Percentiles rank a stretch among this genome's conserved stretches.
phyloP scores from a whole-genome alignment of 2,113 vertebrate genomes.

The Carassius carassius region DNA sequence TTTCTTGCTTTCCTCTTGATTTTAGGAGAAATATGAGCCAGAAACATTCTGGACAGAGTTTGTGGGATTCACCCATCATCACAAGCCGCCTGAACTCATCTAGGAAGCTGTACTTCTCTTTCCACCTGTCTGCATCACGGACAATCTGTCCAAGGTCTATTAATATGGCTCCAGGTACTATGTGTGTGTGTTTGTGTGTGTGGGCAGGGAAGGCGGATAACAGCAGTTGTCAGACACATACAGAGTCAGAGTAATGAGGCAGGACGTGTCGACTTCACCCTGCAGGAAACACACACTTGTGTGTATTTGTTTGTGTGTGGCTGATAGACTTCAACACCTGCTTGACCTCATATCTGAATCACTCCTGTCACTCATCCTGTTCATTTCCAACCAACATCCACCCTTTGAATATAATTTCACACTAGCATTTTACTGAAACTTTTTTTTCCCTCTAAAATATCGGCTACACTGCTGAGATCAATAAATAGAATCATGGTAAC shows the following conservation, averaged over 20 bases:
- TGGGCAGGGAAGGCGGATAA: background rate
- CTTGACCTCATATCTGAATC: conserved; percentile 24
- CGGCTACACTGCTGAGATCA: background rate
- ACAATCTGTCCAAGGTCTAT: background rate
- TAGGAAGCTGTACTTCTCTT: conserved; percentile 11
- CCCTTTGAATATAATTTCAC: background rate
- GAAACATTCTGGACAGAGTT: no score
- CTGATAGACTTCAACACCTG: conserved; percentile 17
- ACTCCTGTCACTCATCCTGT: background rate
- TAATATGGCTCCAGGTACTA: conserved; percentile 4
- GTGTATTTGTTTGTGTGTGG: background rate
- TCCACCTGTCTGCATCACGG: background rate
- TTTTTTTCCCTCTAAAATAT: background rate
- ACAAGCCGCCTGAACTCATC: no score
- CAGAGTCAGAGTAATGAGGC: conserved; percentile 34
- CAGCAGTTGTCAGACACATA: conserved; percentile 30
- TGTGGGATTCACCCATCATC: no score
- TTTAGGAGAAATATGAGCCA: no score
- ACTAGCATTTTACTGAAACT: background rate
- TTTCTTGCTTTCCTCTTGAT: no score
- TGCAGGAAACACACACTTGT: background rate
- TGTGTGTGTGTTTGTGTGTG: background rate
- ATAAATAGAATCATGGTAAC: no score
- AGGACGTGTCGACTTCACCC: conserved; percentile 13
- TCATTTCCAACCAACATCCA: background rate